A percentile compares a stretch with the other conserved stretches of the same genome.
Conservation (phyloP, 2,888 invertebrate species). For the Lapara coniferarum region DNA sequence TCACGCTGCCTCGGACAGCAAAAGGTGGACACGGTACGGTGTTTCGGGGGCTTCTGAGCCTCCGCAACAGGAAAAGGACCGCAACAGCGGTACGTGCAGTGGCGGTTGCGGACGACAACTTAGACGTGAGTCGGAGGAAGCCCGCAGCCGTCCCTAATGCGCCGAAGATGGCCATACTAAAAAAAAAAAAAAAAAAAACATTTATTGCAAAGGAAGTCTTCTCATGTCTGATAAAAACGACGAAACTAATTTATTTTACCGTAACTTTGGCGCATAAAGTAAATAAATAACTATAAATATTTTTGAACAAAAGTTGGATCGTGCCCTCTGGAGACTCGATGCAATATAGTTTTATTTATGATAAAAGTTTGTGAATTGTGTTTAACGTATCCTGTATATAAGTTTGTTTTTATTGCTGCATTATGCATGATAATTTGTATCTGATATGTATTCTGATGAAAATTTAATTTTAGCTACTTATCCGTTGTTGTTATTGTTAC, state of each 20-base stretch:
- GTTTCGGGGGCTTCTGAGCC: no score
- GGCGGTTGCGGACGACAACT: no score
- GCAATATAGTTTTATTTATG: constrained; percentile 45
- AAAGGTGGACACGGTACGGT: no score
- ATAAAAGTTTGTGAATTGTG: constrained; percentile 43
- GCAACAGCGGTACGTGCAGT: no score
- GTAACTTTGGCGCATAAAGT: constrained; percentile 32
- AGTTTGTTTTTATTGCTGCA: constrained; percentile 37
- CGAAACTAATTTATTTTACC: not conserved
- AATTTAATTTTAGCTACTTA: not conserved
- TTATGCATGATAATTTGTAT: constrained; percentile 40
- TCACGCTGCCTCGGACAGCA: no score
- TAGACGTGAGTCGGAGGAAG: no score
- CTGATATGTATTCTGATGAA: not conserved
- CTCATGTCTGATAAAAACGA: not conserved
- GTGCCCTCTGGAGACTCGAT: constrained; percentile 16
- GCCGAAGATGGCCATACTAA: no score
- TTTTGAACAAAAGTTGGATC: constrained; percentile 26
- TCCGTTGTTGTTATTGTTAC: not conserved
- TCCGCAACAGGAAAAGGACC: no score
- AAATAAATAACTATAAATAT: constrained; percentile 25
- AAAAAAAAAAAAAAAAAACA: no score
- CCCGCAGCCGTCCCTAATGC: no score
- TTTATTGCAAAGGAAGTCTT: no score
- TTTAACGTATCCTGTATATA: constrained; percentile 42